phyloP scores from a whole-genome alignment of 2,888 invertebrate genomes.

The Eupithecia abbreviata region DNA sequence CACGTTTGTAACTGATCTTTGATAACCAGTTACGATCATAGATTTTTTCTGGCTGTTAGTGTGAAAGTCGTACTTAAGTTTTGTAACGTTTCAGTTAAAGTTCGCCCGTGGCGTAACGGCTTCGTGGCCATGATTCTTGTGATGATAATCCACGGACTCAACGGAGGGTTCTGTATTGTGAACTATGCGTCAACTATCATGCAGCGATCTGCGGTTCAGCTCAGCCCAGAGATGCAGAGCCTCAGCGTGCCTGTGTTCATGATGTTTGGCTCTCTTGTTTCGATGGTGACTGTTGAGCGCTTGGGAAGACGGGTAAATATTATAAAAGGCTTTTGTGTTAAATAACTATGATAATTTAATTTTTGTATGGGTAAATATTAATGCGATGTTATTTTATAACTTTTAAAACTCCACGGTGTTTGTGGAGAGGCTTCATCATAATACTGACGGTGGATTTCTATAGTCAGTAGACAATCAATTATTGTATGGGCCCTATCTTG shows the following conservation, averaged over 20 bases:
- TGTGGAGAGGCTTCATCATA: not conserved
- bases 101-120: conserved; percentile 57
- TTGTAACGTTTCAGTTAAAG: conserved; percentile 51
- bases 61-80: not conserved
- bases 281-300: conserved; percentile 51
- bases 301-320: conserved; percentile 51
- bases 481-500: not conserved
- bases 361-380: no score
- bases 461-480: not conserved
- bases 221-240: conserved; percentile 54
- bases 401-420: not conserved
- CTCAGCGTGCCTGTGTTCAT: conserved; percentile 56
- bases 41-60: no score
- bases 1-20: no score
- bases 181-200: conserved; percentile 57
- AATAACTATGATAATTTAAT: no score
- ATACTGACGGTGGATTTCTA: not conserved
- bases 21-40: no score
- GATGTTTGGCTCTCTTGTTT: conserved; percentile 50
- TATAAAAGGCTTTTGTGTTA: not conserved
- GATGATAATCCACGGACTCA: conserved; percentile 47
- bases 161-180: conserved; percentile 54
- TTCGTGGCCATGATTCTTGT: conserved; percentile 48
- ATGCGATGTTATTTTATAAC: not conserved
- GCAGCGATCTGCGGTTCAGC: conserved; percentile 47